A percentile compares a stretch with the other conserved stretches of the same genome.
Conservation (phyloP, 2,888 invertebrate genomes). For the Orchesellides sinensis region DNA sequence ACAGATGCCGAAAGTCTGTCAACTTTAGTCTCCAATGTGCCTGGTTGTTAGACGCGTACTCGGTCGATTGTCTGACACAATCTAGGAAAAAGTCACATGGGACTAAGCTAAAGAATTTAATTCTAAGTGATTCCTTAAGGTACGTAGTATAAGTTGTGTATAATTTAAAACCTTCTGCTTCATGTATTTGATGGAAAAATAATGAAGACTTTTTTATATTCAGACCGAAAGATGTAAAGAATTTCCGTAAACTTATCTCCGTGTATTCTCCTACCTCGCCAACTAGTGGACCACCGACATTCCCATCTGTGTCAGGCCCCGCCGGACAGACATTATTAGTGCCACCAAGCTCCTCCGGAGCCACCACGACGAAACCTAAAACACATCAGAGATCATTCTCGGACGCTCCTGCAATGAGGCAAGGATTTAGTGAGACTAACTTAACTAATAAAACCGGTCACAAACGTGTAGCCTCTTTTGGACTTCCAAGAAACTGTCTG, state of each 20-base stretch:
- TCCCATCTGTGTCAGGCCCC: conserved; percentile 70
- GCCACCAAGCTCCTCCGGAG: conserved; percentile 3
- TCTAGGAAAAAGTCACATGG: conserved; percentile 86
- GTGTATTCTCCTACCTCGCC: conserved; percentile 71
- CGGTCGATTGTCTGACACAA: conserved; percentile 84
- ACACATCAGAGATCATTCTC: conserved; percentile 88
- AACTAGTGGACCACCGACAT: conserved; percentile 72
- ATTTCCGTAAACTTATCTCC: conserved; percentile 70
- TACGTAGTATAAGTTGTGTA: conserved; percentile 42
- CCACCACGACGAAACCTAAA: conserved; percentile 77
- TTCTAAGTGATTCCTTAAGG: conserved; percentile 84
- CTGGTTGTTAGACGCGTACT: conserved; percentile 97
- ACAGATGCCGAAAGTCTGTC: conserved; percentile 92
- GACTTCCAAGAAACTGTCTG: conserved; percentile 77
- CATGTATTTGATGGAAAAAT: not conserved
- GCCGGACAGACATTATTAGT: conserved; percentile 19
- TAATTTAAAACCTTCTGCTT: not conserved
- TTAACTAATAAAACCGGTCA: conserved; percentile 65
- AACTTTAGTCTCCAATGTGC: conserved; percentile 97
- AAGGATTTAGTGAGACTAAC: conserved; percentile 75
- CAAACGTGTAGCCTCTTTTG: conserved; percentile 73
- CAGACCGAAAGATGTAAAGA: conserved; percentile 73
- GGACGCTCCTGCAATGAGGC: conserved; percentile 85
- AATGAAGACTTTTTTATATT: conserved; percentile 18
- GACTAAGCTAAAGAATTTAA: conserved; percentile 85